phyloP scores from a whole-genome alignment of 2,797 vertebrate genomes.

The Bryconaethiops microstoma region DNA sequence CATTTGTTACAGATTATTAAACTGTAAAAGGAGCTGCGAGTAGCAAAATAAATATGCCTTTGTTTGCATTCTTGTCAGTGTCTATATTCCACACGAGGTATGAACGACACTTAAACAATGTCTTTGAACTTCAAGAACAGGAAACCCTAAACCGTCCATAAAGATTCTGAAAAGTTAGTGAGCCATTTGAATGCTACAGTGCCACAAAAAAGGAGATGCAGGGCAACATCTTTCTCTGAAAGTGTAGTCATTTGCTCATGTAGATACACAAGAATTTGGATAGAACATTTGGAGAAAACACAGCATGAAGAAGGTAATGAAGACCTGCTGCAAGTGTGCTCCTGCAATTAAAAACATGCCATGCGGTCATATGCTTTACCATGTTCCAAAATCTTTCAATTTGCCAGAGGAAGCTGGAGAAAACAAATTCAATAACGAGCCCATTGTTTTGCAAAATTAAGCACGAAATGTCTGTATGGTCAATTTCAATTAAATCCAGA shows the following conservation, averaged over 20 bases:
- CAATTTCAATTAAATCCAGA: conserved; percentile 56
- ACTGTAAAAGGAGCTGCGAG: conserved; percentile 60
- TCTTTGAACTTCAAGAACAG: conserved; percentile 52
- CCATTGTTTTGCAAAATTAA: conserved; percentile 65
- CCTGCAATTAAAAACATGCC: conserved; percentile 65
- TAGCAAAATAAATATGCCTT: conserved; percentile 63
- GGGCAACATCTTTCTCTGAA: conserved; percentile 2
- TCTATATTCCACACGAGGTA: conserved; percentile 48
- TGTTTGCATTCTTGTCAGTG: conserved; percentile 57
- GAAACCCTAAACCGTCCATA: conserved; percentile 23
- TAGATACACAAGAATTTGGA: conserved; percentile 26
- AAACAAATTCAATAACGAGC: conserved; percentile 69
- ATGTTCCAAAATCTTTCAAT: conserved; percentile 58
- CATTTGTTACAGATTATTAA: conserved; percentile 79
- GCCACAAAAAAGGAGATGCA: conserved; percentile 8
- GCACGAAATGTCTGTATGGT: conserved; percentile 46
- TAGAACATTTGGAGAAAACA: conserved; percentile 42
- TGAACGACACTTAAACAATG: conserved; percentile 60
- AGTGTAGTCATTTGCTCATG: conserved; percentile 38
- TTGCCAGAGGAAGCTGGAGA: conserved; percentile 59
- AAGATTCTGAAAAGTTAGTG: conserved; percentile 29
- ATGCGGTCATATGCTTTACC: conserved; percentile 52
- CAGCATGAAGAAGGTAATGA: conserved; percentile 59
- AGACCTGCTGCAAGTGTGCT: conserved; percentile 66
- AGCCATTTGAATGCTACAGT: conserved; percentile 22